A percentile compares a stretch with the other conserved stretches of the same genome.
Evolutionary conservation across 2,797 vertebrate genomes (phyloP).

Genomic region (Sebastes aleutianus): DNA sequence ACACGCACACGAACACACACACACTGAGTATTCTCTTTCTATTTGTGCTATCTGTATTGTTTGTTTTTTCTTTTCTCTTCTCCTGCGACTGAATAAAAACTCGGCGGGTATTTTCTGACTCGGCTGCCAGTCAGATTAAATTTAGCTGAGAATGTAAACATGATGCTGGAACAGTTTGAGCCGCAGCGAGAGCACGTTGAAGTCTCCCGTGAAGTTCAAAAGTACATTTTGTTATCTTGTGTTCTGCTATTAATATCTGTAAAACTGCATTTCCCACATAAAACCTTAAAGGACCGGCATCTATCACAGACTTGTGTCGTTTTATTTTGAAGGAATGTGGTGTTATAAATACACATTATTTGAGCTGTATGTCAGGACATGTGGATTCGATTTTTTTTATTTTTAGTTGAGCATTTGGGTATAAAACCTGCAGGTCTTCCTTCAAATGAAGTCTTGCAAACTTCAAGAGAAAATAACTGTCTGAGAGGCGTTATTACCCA

Average conservation of each 20-base stretch:
- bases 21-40: neutral
- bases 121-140: conserved; percentile 13
- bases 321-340: neutral
- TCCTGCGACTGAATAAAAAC: neutral
- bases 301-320: no score
- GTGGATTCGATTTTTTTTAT: neutral
- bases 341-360: neutral
- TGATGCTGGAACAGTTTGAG: neutral
- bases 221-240: neutral
- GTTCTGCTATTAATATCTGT: neutral
- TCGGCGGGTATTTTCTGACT: neutral
- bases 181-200: no score
- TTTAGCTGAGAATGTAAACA: conserved; percentile 39
- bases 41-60: neutral
- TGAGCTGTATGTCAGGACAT: neutral
- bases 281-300: neutral
- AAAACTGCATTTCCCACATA: no score
- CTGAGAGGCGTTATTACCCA: neutral
- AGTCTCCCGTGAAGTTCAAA: neutral
- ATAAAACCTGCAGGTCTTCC: neutral
- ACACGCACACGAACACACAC: neutral
- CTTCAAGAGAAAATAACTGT: neutral
- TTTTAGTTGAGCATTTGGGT: neutral
- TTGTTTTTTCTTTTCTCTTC: neutral
- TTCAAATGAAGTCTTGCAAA: neutral